Evolutionary conservation across 2,888 invertebrate species (phyloP), one percentile per base, ranked within the genome.

Genomic region (Troilus luridus): DNA sequence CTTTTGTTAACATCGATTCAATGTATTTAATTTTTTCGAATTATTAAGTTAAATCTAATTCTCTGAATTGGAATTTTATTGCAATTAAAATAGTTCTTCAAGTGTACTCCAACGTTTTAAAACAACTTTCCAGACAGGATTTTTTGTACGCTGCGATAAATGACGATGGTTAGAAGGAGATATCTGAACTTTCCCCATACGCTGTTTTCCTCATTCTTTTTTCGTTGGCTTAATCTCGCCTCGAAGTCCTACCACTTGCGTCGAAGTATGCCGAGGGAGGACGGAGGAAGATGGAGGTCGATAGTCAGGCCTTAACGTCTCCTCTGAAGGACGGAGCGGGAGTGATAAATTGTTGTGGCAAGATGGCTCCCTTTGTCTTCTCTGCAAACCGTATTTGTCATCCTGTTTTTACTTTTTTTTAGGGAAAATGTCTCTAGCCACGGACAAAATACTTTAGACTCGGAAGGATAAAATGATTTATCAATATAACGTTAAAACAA

Each of bases 321-420:
- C 41, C 72, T 41, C 7, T 77, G 72, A 77, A 77, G 72, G 41
- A 41, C 72, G 72, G 72, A 41, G 41, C 8, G 27, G 41, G 72
- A 41, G 72, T 77, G 72, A 77, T 77, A 77, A 77, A 77, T 77
- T 77, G 72, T 77, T 77, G 72, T 14, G 72, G 72, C 27, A 72
- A 77, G 72, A 41, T 41, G 12, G 72, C 72, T 77, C 17, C 41
- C 41, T 77, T 77, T 41, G 27, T 77, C 72, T 77, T 41, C 14
- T 41, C 72, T 41, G 27, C 8, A 27, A 41, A 41, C 41, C 41
- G 72, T 17, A 77, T 77, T 67, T 27, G 24, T 77, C 72, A 41
- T 77, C 17, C 41, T 77, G n/a, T 77, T 77, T 77, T 77, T 19
- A 19, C 41, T n/a, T 27, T 3, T 72, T 14, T 41, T 1, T 1